These are phyloP conservation scores for Polyodon spathula DNA, from an alignment of 2,113 vertebrate species.

Conservation along the genomic window DNA sequence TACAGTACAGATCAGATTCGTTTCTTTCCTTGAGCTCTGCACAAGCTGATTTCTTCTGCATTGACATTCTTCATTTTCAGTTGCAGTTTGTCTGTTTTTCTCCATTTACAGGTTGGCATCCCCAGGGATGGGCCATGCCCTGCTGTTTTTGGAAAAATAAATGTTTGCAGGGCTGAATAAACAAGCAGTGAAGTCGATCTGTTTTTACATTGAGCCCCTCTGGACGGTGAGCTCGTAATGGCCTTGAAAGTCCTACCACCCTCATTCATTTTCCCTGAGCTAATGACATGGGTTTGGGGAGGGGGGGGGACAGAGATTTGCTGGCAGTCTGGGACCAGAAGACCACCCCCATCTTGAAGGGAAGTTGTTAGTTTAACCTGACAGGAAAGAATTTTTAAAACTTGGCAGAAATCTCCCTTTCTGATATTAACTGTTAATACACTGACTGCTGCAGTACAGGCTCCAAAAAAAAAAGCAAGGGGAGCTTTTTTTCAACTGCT, in stretches of 20 bases:
- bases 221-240: not conserved
- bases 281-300: constrained; percentile 34
- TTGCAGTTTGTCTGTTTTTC: too few relatives aligned
- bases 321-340: constrained; percentile 40
- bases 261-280: constrained; percentile 46
- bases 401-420: constrained; percentile 54
- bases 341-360: constrained; percentile 62
- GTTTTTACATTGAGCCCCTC: too few relatives aligned
- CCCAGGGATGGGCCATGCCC: too few relatives aligned
- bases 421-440: constrained; percentile 54
- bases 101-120: constrained; percentile 25
- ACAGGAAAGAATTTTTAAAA: constrained; percentile 65
- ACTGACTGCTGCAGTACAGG: constrained; percentile 35
- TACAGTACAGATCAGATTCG: too few relatives aligned
- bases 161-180: not conserved
- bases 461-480: not conserved
- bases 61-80: too few relatives aligned
- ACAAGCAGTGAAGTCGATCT: not conserved
- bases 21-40: too few relatives aligned
- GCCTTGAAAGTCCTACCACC: not conserved
- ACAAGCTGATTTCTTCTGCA: too few relatives aligned
- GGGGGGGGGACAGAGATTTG: constrained; percentile 22
- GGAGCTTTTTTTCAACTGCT: not conserved
- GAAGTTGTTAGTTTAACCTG: constrained; percentile 86
- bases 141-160: not conserved